Conservation (phyloP, 2,888 invertebrate species). For the Tinea semifulvella region DNA sequence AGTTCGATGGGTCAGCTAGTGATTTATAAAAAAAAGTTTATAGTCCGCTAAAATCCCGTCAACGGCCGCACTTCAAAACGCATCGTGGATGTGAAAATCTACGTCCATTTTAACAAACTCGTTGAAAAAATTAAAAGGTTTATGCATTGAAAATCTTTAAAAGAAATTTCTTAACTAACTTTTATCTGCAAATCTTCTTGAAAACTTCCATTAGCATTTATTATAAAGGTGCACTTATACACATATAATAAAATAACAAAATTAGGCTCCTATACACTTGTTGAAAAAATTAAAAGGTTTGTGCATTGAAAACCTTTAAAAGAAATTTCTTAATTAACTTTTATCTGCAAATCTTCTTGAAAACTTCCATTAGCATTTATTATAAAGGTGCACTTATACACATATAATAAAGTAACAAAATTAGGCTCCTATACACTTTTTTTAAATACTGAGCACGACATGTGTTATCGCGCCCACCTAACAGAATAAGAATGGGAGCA, state of each 20-base stretch:
- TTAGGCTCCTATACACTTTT: constrained; percentile 1
- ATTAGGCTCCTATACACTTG: constrained; percentile 1
- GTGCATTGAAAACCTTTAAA: neutral
- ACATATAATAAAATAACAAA: constrained; percentile 1
- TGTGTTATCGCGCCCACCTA: too few relatives aligned
- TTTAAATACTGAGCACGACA: too few relatives aligned
- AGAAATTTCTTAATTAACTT: neutral
- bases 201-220: constrained; percentile 3
- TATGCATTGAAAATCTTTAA: neutral
- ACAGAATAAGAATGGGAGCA: too few relatives aligned
- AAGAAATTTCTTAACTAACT: neutral
- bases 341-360: constrained; percentile 7
- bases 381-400: constrained; percentile 2
- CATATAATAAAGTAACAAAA: neutral
- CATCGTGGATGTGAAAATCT: too few relatives aligned
- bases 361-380: constrained; percentile 6
- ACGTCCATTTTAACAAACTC: too few relatives aligned
- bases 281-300: too few relatives aligned
- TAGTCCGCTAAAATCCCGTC: too few relatives aligned
- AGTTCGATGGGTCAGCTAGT: too few relatives aligned
- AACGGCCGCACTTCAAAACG: too few relatives aligned
- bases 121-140: too few relatives aligned
- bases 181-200: constrained; percentile 7
- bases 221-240: constrained; percentile 4
- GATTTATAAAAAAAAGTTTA: too few relatives aligned